These are phyloP conservation scores for Rhimphoctona megacephalus DNA, from an alignment of 2,888 invertebrate species.

Conservation along the genomic window DNA sequence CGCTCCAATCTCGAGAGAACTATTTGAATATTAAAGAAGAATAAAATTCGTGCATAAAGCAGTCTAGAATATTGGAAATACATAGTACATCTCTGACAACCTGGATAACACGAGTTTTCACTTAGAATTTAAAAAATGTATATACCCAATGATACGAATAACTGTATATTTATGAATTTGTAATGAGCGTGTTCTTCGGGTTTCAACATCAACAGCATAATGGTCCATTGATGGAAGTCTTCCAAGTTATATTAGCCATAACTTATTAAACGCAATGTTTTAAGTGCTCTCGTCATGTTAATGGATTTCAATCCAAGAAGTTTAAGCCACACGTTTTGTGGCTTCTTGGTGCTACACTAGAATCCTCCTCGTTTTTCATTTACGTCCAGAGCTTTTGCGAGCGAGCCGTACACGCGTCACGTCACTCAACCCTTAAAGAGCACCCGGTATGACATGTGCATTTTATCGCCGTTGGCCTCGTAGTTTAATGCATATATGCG, in stretches of 20 bases:
- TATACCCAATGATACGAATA: neutral
- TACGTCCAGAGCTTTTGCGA: conserved; percentile 19
- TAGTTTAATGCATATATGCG: conserved; percentile 45
- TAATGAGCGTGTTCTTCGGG: conserved; percentile 1
- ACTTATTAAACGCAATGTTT: conserved; percentile 54
- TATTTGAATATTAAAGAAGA: neutral
- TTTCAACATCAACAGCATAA: conserved; percentile 5
- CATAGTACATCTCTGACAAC: no score
- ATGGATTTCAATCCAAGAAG: conserved; percentile 74
- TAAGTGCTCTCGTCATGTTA: conserved; percentile 73
- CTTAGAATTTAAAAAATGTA: neutral
- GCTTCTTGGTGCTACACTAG: conserved; percentile 27
- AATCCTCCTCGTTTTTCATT: conserved; percentile 61
- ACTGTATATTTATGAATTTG: neutral
- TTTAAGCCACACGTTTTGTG: conserved; percentile 68
- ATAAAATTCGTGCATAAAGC: no score
- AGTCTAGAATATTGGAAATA: no score
- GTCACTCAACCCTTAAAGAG: conserved; percentile 48
- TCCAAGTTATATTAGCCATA: conserved; percentile 28
- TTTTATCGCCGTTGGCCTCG: conserved; percentile 70
- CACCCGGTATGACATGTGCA: conserved; percentile 69
- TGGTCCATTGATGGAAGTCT: conserved; percentile 22
- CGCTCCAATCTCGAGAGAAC: neutral
- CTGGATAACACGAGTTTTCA: neutral
- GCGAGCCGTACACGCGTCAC: conserved; percentile 44